Percentiles rank a stretch among this genome's conserved stretches.
These are phyloP conservation scores for Sebastes reedi DNA, from an alignment of 2,797 vertebrate species.

Conservation along the genomic window DNA sequence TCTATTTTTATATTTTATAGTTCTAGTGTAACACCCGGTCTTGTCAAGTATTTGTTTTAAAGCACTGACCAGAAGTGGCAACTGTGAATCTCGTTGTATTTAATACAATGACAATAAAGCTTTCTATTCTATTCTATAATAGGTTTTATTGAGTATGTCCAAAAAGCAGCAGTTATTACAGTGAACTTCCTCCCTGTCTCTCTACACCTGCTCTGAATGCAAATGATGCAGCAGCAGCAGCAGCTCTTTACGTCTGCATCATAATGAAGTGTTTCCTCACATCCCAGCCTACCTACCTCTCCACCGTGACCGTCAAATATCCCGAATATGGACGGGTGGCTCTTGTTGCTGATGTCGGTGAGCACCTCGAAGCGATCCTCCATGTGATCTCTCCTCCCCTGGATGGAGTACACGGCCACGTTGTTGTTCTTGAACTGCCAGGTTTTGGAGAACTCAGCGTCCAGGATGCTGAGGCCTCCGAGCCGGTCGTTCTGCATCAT, in stretches of 20 bases:
- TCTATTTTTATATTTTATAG: too few relatives aligned
- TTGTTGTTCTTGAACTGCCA: conserved; percentile 98
- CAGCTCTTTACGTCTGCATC: neutral
- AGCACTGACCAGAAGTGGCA: too few relatives aligned
- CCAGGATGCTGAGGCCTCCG: conserved; percentile 91
- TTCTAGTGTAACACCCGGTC: too few relatives aligned
- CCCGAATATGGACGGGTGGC: conserved; percentile 96
- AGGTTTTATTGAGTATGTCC: neutral
- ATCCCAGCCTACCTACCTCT: conserved; percentile 91
- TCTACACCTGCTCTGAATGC: neutral
- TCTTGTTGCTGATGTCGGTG: conserved; percentile 94
- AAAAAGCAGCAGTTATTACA: neutral
- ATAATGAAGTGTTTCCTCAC: neutral
- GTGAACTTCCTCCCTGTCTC: too few relatives aligned
- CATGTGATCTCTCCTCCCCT: conserved; percentile 97
- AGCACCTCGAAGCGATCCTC: conserved; percentile 97
- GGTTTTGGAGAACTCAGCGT: conserved; percentile 97
- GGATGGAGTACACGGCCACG: conserved; percentile 97
- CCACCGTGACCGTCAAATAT: conserved; percentile 98
- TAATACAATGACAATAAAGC: too few relatives aligned
- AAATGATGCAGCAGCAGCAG: conserved; percentile 8
- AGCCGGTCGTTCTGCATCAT: conserved; percentile 97
- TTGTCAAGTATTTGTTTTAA: too few relatives aligned
- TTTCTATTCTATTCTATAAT: too few relatives aligned
- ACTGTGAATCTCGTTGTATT: too few relatives aligned